Percentiles rank a stretch among this genome's conserved stretches.
Evolutionary conservation across 2,113 vertebrate genomes (phyloP).

Genomic region (Pteruthius melanotis): DNA sequence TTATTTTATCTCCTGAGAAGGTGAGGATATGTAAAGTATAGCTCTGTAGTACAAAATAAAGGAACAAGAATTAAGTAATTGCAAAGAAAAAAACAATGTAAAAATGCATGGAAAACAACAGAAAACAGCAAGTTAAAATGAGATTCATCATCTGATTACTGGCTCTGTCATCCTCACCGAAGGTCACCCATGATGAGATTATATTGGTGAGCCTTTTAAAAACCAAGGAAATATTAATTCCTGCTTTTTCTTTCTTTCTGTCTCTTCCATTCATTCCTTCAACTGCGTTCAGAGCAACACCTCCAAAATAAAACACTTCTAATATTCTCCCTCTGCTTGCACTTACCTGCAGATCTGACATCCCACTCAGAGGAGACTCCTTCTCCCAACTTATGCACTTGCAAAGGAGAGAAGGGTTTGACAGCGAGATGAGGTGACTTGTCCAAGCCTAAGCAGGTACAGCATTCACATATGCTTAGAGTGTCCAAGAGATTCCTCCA

Average conservation of each 20-base stretch:
- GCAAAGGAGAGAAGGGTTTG: background rate
- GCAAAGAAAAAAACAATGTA: background rate
- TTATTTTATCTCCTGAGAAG: constrained; percentile 6
- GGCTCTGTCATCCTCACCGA: background rate
- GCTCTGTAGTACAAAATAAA: background rate
- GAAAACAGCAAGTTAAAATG: background rate
- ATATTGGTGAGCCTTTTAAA: background rate
- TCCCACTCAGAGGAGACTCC: background rate
- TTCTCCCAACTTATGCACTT: background rate
- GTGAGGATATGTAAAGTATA: background rate
- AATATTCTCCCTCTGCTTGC: background rate
- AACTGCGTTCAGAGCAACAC: background rate
- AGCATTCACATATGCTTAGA: background rate
- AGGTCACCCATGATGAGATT: background rate
- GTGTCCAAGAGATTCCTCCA: background rate
- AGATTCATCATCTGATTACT: background rate
- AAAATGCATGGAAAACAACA: background rate
- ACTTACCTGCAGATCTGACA: background rate
- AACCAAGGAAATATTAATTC: background rate
- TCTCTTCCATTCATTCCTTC: background rate
- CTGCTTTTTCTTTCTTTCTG: background rate
- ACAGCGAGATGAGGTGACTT: background rate
- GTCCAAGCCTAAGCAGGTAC: background rate
- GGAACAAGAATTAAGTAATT: background rate
- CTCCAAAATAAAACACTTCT: background rate